These are phyloP conservation scores for Tenthredo notha DNA, from an alignment of 2,888 invertebrate species.

Conservation along the genomic window DNA sequence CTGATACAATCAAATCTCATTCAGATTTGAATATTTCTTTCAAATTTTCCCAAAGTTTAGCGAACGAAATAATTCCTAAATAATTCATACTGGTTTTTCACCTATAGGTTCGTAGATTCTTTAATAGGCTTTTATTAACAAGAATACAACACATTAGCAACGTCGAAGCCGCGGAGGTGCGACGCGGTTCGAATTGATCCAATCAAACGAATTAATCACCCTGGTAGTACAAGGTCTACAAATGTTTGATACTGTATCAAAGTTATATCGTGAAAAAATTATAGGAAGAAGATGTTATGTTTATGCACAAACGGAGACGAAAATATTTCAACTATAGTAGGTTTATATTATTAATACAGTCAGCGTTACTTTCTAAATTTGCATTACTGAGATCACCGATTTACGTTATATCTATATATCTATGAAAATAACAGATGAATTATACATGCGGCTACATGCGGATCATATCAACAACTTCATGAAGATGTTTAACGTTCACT, in stretches of 20 bases:
- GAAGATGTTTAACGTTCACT: background rate
- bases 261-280: background rate
- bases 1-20: background rate
- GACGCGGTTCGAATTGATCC: background rate
- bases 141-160: background rate
- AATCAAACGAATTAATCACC: conserved; percentile 3
- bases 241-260: background rate
- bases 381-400: background rate
- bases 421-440: background rate
- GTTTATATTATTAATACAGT: background rate
- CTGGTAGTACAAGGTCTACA: background rate
- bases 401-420: background rate
- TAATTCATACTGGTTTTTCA: background rate
- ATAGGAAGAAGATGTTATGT: background rate
- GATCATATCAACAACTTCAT: background rate
- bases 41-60: background rate
- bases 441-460: background rate
- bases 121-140: background rate
- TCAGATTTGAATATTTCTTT: background rate
- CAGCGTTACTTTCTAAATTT: background rate
- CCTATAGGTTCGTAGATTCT: too few species aligned
- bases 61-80: background rate
- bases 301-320: background rate
- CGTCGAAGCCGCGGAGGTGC: background rate
- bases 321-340: background rate